Evolutionary conservation across 2,113 vertebrate species (phyloP), one percentile per base, ranked within the genome.

Genomic region (Clarias macrocephalus): DNA sequence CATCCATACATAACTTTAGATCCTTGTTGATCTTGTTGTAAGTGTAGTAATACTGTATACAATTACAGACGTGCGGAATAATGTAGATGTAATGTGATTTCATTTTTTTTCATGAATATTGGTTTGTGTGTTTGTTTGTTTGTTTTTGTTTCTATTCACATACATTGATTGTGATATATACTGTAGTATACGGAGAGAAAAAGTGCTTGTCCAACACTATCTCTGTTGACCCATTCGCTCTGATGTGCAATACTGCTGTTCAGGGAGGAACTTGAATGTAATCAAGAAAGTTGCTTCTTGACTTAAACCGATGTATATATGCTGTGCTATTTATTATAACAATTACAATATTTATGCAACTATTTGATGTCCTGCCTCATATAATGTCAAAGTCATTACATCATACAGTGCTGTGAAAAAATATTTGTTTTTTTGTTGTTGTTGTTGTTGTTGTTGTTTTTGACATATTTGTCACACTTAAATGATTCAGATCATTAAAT

Each of bases 181-280:
- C n/a, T n/a, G n/a, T n/a, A 42, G 5, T 42, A 68, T 70, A 48
- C 3, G 8, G 75, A 54, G 72, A 25, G 13, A 5, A n/a, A 76
- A 16, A 76, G 57, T 52, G 84, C 62, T 56, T 77, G 11, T 76
- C 37, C 33, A 65, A 77, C 84, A 85, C 84, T 85, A 85, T 63
- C 18, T 79, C 37, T 72, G 23, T 60, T 70, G 70, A 72, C 37
- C 13, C 21, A 42, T 60, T 30, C 28, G 60, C 73, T 79, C 60
- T 66, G 42, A 63, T 30, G 73, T 85, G 73, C 72, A 52, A 77
- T 48, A 66, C 33, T 23, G 13, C n/a, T 30, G n/a, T 37, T 9
- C 18, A 19, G 66, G 66, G 7, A 33, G 66, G 28, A 56, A 57
- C 9, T 16, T 79, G 16, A 8, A 16, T 28, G 12, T 54, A 56